Percentiles rank a stretch among this genome's conserved stretches.
These are phyloP conservation scores for Gallinago paraguaiae DNA, from an alignment of 2,113 vertebrate genomes.

Conservation along the genomic window DNA sequence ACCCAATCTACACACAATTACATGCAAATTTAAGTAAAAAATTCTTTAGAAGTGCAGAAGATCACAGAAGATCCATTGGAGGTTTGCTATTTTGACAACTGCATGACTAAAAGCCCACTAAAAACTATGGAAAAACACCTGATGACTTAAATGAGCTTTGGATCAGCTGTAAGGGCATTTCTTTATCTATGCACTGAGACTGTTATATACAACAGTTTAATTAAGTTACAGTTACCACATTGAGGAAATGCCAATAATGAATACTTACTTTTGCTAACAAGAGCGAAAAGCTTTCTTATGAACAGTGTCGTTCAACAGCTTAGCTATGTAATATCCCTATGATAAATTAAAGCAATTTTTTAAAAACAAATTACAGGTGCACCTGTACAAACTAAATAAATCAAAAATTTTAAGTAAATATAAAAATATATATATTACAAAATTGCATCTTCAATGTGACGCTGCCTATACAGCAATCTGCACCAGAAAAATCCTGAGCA, in stretches of 20 bases:
- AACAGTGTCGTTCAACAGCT: not conserved
- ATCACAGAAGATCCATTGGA: not conserved
- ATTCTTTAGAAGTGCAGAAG: not conserved
- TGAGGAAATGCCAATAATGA: not conserved
- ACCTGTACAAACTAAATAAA: not conserved
- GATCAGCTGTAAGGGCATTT: slow-evolving; percentile 44
- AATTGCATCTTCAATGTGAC: not conserved
- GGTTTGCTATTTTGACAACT: not conserved
- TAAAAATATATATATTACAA: not conserved
- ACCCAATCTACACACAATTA: not conserved
- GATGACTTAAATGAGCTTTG: slow-evolving; percentile 6
- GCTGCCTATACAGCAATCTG: not conserved
- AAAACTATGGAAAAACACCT: not conserved
- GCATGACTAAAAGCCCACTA: not conserved
- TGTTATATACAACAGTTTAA: not conserved
- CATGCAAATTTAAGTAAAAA: not conserved
- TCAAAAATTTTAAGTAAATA: not conserved
- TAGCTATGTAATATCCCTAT: not conserved
- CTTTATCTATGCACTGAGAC: not conserved
- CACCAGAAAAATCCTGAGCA: not conserved
- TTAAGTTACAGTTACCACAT: not conserved
- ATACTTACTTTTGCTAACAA: not conserved
- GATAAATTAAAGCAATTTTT: not conserved
- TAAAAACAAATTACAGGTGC: not conserved
- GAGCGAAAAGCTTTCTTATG: not conserved